Percentiles rank a stretch among this genome's conserved stretches.
Conservation (phyloP, 2,113 vertebrate species). For the Chloropsis cyanopogon region DNA sequence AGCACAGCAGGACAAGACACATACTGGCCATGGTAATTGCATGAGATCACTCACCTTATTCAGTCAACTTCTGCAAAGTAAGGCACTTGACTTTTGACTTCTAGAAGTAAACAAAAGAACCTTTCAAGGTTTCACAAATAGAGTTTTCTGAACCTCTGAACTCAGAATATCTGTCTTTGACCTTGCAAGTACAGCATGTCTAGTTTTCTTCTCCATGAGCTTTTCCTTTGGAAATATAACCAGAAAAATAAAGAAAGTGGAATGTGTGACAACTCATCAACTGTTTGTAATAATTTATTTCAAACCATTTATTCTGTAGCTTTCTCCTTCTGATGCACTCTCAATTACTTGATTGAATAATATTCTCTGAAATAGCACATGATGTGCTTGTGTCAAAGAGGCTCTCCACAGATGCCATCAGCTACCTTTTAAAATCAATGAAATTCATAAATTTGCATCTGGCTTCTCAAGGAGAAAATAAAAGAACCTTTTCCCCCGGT, state of each 20-base stretch:
- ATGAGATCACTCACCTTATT: not conserved
- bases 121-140: not conserved
- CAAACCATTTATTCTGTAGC: not conserved
- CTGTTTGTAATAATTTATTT: constrained; percentile 48
- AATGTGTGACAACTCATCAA: constrained; percentile 29
- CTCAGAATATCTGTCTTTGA: not conserved
- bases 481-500: not conserved
- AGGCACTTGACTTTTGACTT: not conserved
- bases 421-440: constrained; percentile 63
- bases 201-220: not conserved
- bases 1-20: not conserved
- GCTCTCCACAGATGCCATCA: constrained; percentile 51
- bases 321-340: constrained; percentile 39
- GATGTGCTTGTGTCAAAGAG: constrained; percentile 61
- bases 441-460: constrained; percentile 53
- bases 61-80: not conserved
- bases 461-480: constrained; percentile 59
- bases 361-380: constrained; percentile 58
- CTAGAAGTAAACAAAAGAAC: not conserved
- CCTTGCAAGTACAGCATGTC: not conserved
- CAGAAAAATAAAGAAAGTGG: not conserved
- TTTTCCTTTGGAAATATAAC: not conserved
- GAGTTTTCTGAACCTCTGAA: not conserved
- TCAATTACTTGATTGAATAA: constrained; percentile 64
- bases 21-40: not conserved